These are phyloP conservation scores for Schizothorax lantsangensis DNA, from an alignment of 2,797 vertebrate genomes.

Conservation along the genomic window DNA sequence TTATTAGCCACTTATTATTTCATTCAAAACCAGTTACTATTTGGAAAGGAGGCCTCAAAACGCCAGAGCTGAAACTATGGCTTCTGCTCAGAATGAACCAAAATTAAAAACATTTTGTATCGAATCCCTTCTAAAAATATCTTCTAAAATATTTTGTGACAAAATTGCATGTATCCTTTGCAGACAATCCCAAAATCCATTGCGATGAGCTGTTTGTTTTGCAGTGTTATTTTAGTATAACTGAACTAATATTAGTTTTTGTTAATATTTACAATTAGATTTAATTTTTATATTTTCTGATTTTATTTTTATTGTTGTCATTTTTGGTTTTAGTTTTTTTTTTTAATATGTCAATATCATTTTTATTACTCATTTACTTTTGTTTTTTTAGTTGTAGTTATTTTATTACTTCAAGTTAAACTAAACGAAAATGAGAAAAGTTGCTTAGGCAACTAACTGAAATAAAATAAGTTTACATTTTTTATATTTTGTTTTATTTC, in stretches of 20 bases:
- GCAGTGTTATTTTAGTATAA: not conserved
- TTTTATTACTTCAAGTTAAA: not conserved
- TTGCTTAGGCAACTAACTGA: not conserved
- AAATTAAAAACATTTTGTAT: not conserved
- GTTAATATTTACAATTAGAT: not conserved
- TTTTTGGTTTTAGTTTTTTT: not conserved
- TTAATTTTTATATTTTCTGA: not conserved
- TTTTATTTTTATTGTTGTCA: not conserved
- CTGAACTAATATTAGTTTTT: not conserved
- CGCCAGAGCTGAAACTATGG: not conserved
- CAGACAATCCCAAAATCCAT: not conserved
- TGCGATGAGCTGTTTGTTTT: not conserved
- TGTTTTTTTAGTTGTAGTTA: not conserved
- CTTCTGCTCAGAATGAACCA: not conserved
- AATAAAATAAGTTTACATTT: too few species aligned
- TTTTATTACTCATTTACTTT: not conserved
- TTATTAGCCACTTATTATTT: not conserved
- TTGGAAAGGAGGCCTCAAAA: not conserved
- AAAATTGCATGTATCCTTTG: not conserved
- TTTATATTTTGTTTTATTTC: not conserved
- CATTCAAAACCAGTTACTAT: not conserved
- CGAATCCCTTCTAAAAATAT: not conserved
- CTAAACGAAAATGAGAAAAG: not conserved
- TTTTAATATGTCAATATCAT: not conserved
- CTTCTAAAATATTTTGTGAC: not conserved